Evolutionary conservation across 1,140 invertebrate genomes (phyloP).

Genomic region (Apis dorsata): DNA sequence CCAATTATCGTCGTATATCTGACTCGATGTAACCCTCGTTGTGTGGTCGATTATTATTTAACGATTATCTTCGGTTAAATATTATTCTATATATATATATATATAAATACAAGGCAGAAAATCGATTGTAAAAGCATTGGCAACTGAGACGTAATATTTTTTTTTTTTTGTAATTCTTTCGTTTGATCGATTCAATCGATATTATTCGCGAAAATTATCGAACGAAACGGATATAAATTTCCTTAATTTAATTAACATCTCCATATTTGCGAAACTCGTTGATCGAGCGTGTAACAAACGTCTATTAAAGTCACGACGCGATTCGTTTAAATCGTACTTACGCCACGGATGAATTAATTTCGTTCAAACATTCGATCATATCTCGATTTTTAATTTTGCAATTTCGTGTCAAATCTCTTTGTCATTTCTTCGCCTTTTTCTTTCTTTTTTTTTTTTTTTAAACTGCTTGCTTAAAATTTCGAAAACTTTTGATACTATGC

Average conservation of each 20-base stretch:
- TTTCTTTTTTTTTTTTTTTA: too few relatives aligned
- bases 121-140: too few relatives aligned
- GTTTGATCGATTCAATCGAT: neutral
- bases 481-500: too few relatives aligned
- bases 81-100: too few relatives aligned
- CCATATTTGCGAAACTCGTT: neutral
- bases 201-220: neutral
- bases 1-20: neutral
- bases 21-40: too few relatives aligned
- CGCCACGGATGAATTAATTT: neutral
- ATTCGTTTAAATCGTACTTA: constrained; percentile 13
- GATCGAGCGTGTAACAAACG: constrained; percentile 1
- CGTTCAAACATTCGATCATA: neutral
- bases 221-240: neutral
- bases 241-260: constrained; percentile 4
- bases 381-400: neutral
- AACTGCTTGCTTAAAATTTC: too few relatives aligned
- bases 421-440: too few relatives aligned
- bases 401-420: too few relatives aligned
- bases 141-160: too few relatives aligned
- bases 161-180: neutral
- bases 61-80: too few relatives aligned
- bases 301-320: neutral
- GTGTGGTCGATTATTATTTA: too few relatives aligned
- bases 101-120: too few relatives aligned